These are phyloP conservation scores for Oikopleura dioica DNA, from an alignment of 23 tunicate species.

Conservation along the genomic window DNA sequence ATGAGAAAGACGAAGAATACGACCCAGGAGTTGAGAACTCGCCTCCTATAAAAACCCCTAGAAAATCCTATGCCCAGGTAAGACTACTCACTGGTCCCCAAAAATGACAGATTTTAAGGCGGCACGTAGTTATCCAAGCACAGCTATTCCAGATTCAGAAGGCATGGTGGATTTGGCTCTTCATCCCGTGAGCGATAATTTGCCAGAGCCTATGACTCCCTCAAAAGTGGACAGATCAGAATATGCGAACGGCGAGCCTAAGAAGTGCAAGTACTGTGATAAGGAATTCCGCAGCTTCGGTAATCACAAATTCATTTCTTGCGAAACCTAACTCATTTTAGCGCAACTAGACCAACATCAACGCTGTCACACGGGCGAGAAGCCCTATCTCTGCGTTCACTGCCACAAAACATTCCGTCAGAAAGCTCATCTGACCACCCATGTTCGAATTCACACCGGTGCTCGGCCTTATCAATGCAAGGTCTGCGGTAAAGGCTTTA, in stretches of 20 bases:
- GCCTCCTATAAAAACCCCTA: no score
- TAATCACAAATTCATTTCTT: not conserved
- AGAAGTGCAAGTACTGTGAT: not conserved
- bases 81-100: no score
- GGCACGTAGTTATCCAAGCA: no score
- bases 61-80: no score
- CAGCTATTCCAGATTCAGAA: no score
- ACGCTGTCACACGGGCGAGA: conserved; percentile 41
- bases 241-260: not conserved
- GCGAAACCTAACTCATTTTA: not conserved
- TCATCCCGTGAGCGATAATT: no score
- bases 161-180: no score
- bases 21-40: no score
- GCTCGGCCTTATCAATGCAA: conserved; percentile 38
- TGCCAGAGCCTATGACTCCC: no score
- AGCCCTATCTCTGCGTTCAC: conserved; percentile 34
- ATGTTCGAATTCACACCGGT: conserved; percentile 57
- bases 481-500: conserved; percentile 25
- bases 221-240: not conserved
- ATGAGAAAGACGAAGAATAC: no score
- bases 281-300: not conserved
- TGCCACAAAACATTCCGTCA: conserved; percentile 37
- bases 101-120: no score
- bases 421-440: conserved; percentile 42
- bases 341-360: not conserved